Evolutionary conservation across 2,888 invertebrate genomes (phyloP), one percentile per base, ranked within the genome.

Genomic region (Plemyria rubiginata): DNA sequence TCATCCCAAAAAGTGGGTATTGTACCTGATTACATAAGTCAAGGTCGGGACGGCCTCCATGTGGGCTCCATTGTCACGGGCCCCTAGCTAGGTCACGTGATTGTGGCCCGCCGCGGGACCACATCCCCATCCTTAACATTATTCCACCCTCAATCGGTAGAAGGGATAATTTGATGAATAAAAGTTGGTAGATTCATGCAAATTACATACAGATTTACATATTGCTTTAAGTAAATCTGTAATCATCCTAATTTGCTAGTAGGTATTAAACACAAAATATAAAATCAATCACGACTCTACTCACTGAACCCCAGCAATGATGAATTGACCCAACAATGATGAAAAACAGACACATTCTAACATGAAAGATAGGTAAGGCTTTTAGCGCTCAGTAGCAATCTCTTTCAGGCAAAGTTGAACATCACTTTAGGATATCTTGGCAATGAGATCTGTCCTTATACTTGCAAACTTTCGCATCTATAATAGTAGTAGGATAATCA

Each of bases 101-200:
- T 70, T 66, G 66, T 60, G 60, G 48, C 62, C 59, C 62, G 15
- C 52, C 48, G 55, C 45, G 58, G 52, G 53, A 49, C 58, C 49
- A 22, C 48, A 50, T 48, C 57, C 57, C 43, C 53, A 52, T 48
- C 49, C 54, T 48, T 29, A 50, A 46, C 40, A 55, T 56, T 48
- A 53, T 48, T 15, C 54, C 56, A 22, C 52, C 28, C 45, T 32
- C 22, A 29, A 12, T 48, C 51, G 32, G 43, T 51, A 52, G 50
- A 54, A 62, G 56, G 61, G 52, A 60, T 56, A 60, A 64, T 64
- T 52, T 55, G 55, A 56, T 60, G 52, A 38, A 48, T 43, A 52
- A 55, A 49, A 29, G 45, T 60, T 55, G 59, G 52, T 48, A 54
- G 32, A 28, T 41, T 52, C 52, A 48, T 59, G 51, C 48, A 55